These are phyloP conservation scores for Aurelia sp. DNA, from an alignment of 30 jellyfish, hydroid and myxozoan genomes.

Conservation along the genomic window DNA sequence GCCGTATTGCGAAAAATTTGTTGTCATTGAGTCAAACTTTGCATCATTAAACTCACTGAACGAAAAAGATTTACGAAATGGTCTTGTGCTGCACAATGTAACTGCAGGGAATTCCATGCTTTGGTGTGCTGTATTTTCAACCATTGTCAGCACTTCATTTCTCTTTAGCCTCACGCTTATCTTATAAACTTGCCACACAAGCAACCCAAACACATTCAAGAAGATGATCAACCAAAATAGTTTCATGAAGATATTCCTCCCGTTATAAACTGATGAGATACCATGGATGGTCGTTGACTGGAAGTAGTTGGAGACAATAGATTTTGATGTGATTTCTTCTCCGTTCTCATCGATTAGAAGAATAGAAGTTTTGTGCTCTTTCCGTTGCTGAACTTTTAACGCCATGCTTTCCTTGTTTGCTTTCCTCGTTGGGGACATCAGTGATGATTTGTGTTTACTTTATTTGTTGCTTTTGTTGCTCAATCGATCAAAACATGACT, in stretches of 20 bases:
- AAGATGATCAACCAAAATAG: neutral
- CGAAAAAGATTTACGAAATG: too few relatives aligned
- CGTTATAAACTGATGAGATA: neutral
- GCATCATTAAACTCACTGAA: too few relatives aligned
- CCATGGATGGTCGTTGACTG: conserved; percentile 1
- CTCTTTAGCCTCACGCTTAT: neutral
- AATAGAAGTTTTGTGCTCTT: too few relatives aligned
- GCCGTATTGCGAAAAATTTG: neutral
- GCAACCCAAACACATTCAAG: neutral
- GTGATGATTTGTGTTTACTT: too few relatives aligned
- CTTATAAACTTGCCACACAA: neutral
- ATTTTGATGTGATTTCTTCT: neutral
- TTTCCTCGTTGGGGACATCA: too few relatives aligned
- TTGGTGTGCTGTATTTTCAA: neutral
- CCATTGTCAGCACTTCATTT: neutral
- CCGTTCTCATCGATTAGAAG: too few relatives aligned
- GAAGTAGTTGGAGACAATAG: neutral
- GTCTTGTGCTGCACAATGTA: neutral
- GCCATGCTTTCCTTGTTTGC: too few relatives aligned
- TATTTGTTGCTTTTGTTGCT: too few relatives aligned
- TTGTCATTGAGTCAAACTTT: too few relatives aligned
- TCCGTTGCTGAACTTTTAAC: too few relatives aligned
- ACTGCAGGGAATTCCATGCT: conserved; percentile 3
- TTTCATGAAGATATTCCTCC: neutral
- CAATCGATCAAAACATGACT: too few relatives aligned